Evolutionary conservation across 64 coral and sea anemone genomes (phyloP).

Genomic region (Montipora foliosa): DNA sequence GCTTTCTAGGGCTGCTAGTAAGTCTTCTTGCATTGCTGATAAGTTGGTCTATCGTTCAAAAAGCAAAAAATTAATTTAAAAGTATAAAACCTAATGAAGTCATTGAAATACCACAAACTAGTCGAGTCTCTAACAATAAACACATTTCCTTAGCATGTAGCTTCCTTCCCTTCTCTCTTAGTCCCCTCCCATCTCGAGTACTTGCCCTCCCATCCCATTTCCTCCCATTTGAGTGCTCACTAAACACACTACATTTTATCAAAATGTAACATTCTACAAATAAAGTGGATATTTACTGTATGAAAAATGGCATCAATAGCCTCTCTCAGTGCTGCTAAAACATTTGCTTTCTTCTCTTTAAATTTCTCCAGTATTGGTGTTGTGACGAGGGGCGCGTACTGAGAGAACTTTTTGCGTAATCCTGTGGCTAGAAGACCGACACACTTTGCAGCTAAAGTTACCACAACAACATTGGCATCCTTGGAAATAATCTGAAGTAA

Average conservation of each 20-base stretch:
- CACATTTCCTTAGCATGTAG: too few relatives aligned
- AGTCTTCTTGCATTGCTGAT: conserved; percentile 90
- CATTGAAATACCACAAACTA: too few relatives aligned
- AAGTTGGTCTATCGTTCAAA: conserved; percentile 65
- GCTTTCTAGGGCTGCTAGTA: conserved; percentile 75
- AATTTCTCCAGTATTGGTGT: conserved; percentile 90
- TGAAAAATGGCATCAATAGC: conserved; percentile 86
- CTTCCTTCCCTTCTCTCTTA: too few relatives aligned
- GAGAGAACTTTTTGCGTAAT: conserved; percentile 86
- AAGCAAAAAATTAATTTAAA: background rate
- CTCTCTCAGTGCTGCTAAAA: conserved; percentile 89
- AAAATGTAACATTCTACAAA: too few relatives aligned
- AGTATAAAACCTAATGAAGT: too few relatives aligned
- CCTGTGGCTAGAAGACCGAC: conserved; percentile 84
- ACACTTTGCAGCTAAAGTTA: conserved; percentile 86
- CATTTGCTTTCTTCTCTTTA: conserved; percentile 96
- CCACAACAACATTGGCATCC: conserved; percentile 96
- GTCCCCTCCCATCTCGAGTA: too few relatives aligned
- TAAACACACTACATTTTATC: too few relatives aligned
- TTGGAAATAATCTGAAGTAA: conserved; percentile 85
- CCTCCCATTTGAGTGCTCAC: too few relatives aligned
- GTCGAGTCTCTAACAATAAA: too few relatives aligned
- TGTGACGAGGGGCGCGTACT: conserved; percentile 79
- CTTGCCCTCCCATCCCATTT: too few relatives aligned
- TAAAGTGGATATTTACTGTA: conserved; percentile 57